Evolutionary conservation across 2,113 vertebrate genomes (phyloP), one percentile per base, ranked within the genome.

Genomic region (Osmerus eperlanus): DNA sequence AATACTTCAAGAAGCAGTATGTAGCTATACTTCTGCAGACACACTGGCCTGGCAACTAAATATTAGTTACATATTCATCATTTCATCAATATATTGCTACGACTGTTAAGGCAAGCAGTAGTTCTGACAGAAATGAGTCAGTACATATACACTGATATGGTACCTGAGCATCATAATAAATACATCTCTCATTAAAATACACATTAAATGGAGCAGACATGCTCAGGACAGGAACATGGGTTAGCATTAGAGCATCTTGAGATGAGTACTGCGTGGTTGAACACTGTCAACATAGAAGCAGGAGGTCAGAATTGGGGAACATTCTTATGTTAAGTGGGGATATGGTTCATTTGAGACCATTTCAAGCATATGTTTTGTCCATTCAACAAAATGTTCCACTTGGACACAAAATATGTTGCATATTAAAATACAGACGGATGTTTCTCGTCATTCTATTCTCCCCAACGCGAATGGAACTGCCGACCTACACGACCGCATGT

Each of bases 61-160:
- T 90, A 91, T 92, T 92, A 93, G 90, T 92, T 82, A 91, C 85
- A 88, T 71, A 11, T 78, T 68, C 12, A 77, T 87, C 69, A 90
- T 91, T 91, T 90, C 88, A 88, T 74, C 80, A 13, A 84, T 83
- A 89, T 90, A 91, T 85, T 12, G 70, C 52, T 52, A 36, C 36
- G 28, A 68, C 14, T 65, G 67, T 81, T 71, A 79, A 86, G 67
- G 51, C 70, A 78, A 68, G 64, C 58, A 71, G 66, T 73, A 3
- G 52, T 71, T 41, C 80, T 81, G 82, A 86, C 84, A 80, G 81
- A 71, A 71, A 60, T 83, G 87, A 89, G 88, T 88, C 90, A 91
- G 89, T 86, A 90, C 89, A 92, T 92, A 92, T 91, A 89, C 90
- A 91, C 87, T 92, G 91, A 92, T 91, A 92, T 90, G 90, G 90